Percentiles rank a stretch among this genome's conserved stretches.
phyloP scores from a whole-genome alignment of 2,113 vertebrate species.

The Amazona vittata region DNA sequence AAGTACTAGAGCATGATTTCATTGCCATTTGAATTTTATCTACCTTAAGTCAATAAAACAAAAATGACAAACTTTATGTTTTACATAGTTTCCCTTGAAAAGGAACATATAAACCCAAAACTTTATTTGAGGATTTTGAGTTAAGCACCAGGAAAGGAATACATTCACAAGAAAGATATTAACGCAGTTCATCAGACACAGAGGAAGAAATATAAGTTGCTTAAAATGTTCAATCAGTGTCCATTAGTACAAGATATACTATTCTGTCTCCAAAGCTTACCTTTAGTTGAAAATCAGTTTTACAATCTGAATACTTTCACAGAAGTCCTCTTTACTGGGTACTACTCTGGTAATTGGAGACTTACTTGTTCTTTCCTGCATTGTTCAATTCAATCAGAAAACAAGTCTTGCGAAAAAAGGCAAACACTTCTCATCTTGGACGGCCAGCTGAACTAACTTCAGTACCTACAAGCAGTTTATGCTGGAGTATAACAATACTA shows the following conservation, averaged over 20 bases:
- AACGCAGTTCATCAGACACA: not conserved
- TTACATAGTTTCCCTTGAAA: not conserved
- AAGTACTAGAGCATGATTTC: not conserved
- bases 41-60: not conserved
- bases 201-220: not conserved
- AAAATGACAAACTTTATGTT: not conserved
- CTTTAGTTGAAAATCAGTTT: not conserved
- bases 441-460: not conserved
- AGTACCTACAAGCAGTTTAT: not conserved
- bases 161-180: not conserved
- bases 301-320: not conserved
- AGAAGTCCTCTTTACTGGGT: not conserved
- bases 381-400: not conserved
- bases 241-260: not conserved
- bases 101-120: not conserved
- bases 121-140: not conserved
- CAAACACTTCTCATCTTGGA: not conserved
- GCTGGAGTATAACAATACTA: not conserved
- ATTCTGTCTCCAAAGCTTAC: not conserved
- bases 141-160: not conserved
- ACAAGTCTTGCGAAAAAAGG: not conserved
- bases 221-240: not conserved
- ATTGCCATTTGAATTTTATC: not conserved
- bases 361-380: not conserved
- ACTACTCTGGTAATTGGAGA: not conserved